Base-by-base conservation (phyloP, 2,113 vertebrate genomes). In the Thymallus thymallus region DNA sequence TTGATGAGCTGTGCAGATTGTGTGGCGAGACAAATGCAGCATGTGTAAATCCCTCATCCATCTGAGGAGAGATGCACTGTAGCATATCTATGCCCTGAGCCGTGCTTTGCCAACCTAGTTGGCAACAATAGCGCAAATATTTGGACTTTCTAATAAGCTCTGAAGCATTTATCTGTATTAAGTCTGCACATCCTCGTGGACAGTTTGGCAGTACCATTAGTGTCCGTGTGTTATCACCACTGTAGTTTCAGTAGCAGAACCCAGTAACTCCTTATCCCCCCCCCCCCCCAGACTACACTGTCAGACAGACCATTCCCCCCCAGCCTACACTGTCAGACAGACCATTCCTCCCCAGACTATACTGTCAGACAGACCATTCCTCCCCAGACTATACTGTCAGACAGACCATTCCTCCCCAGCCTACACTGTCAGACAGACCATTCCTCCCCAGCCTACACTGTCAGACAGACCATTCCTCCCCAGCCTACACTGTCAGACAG, bases 1-100 rank as follows among this genome's bases (percentile, higher is more conserved):
- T 76, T 83, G 73, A 78, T n/a, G 5, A 70, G 22, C 48, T 74
- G 69, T 73, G 68, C 55, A 73, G 72, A 76, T 67, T 51, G 76
- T 62, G 62, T 69, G 79, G 79, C 63, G 72, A 85, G 68, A 22
- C 62, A n/a, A 58, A 64, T 13, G 13, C 22, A 26, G 2, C n/a
- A 1, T 23, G 12, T 63, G 24, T 63, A 24, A 4, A 4, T 14
- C 22, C 24, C 61, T 26, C 13, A 63, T 2, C 13, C 6, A 63
- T 63, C 61, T 61, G 20, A 61, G 58, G 4, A 51, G 35, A 46
- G 20, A 55, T 55, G 51, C 51, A 55, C 51, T 16, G 62, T 65
- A 79, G 76, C 74, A 69, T 62, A 7, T 79, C 79, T 75, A 73
- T 76, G 74, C 75, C 71, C 14, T 5, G 13, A 30, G 62, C 62